Conservation (phyloP, 2,113 vertebrate species). For the Macaca mulatta region DNA sequence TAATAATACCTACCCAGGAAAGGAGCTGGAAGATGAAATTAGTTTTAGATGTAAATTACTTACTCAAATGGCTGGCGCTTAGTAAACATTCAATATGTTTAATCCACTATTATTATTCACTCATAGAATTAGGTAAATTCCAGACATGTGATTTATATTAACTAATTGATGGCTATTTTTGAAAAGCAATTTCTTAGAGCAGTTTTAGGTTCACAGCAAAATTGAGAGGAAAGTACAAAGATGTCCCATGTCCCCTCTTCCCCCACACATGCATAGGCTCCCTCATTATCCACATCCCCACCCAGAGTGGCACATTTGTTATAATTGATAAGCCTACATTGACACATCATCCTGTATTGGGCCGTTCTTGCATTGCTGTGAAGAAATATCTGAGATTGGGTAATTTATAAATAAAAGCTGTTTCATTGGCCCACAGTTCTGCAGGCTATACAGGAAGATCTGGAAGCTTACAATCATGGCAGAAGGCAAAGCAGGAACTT, state of each 20-base stretch:
- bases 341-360: not conserved
- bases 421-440: too few species aligned
- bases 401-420: too few species aligned
- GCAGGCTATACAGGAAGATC: too few species aligned
- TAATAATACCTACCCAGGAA: not conserved
- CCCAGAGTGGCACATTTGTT: not conserved
- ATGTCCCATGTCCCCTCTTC: not conserved
- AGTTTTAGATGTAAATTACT: not conserved
- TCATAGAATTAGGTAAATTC: not conserved
- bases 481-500: too few species aligned
- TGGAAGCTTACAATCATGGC: too few species aligned
- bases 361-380: too few species aligned
- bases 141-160: not conserved
- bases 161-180: not conserved
- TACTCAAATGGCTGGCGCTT: not conserved
- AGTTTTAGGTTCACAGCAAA: not conserved
- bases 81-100: not conserved
- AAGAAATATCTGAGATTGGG: too few species aligned
- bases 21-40: conserved; percentile 3
- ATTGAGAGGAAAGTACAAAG: not conserved
- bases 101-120: not conserved
- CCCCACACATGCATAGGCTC: not conserved
- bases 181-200: not conserved
- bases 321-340: not conserved
- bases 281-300: not conserved